Evolutionary conservation across 2,888 invertebrate genomes (phyloP), one percentile per base, ranked within the genome.

Genomic region (Calliopum simillimum): DNA sequence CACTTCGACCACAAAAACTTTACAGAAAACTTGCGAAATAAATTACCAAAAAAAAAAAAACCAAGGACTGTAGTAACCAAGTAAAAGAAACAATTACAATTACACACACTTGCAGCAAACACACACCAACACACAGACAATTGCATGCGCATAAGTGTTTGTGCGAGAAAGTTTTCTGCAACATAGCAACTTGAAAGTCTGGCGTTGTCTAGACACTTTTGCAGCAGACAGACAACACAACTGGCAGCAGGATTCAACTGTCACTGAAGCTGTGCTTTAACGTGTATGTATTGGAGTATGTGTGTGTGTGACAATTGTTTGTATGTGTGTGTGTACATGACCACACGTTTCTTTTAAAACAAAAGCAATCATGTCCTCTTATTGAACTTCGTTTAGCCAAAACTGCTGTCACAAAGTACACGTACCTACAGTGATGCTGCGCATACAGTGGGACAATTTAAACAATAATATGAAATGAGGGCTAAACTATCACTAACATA

Each of bases 301-400:
- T 13, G n/a, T 33, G n/a, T 58, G 58, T 33, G n/a, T 16, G 41
- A 14, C 11, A n/a, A 5, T 56, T 25, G 23, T 56, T 56, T 56
- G 56, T 56, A 14, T 56, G 55, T 19, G 55, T 56, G 21, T 3
- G 12, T 61, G 61, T 19, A 80, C 78, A 19, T 23, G 25, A 62
- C 62, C 68, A 63, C 63, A 69, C 63, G 69, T 47, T 69, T 46
- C 55, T 49, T 59, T 44, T 49, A 23, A 68, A 62, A 68, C 68
- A 68, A 62, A 62, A 68, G 79, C 79, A 80, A 80, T 80, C 79
- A 76, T 80, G 80, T 78, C 78, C 78, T 78, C 78, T 79, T 33
- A 5, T 76, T 76, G 78, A 80, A 79, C 80, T 79, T 77, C 79
- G 77, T 80, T 79, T 79, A 76, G 77, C 8, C 33, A 33, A 33